These are phyloP conservation scores for Drosophila incognita DNA, from an alignment of 2,888 invertebrate species.

Conservation along the genomic window DNA sequence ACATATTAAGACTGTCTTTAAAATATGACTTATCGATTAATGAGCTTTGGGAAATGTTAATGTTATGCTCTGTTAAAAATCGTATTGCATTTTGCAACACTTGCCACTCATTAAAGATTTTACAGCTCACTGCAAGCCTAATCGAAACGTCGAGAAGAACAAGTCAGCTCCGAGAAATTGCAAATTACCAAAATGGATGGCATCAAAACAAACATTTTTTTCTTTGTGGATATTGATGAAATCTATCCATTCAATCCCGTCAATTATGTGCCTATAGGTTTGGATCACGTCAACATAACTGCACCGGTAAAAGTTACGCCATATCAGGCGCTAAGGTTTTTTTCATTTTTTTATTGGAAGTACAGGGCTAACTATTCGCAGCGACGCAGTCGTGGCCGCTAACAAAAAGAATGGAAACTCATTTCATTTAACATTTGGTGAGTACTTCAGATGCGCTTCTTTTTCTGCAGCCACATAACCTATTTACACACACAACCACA, in stretches of 20 bases:
- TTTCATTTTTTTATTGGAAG: too few species aligned
- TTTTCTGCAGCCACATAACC: background rate
- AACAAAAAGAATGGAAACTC: background rate
- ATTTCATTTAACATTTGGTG: background rate
- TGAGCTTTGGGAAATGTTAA: background rate
- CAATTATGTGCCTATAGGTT: background rate
- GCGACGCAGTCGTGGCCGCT: too few species aligned
- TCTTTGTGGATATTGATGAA: background rate
- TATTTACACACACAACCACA: background rate
- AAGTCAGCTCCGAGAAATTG: background rate
- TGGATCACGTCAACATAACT: background rate
- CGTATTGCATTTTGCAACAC: background rate
- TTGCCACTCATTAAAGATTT: background rate
- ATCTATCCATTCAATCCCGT: background rate
- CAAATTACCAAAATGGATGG: background rate
- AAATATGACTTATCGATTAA: background rate
- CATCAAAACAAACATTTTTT: background rate
- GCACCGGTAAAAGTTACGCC: background rate
- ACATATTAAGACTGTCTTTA: background rate
- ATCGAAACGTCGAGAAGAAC: background rate
- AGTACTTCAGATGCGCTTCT: background rate
- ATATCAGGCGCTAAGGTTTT: too few species aligned
- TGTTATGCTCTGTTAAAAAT: background rate
- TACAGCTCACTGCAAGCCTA: too few species aligned
- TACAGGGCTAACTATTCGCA: fast-evolving